Base-by-base conservation (phyloP, 92 coral and sea anemone genomes). In the Phenganax stokvisi region DNA sequence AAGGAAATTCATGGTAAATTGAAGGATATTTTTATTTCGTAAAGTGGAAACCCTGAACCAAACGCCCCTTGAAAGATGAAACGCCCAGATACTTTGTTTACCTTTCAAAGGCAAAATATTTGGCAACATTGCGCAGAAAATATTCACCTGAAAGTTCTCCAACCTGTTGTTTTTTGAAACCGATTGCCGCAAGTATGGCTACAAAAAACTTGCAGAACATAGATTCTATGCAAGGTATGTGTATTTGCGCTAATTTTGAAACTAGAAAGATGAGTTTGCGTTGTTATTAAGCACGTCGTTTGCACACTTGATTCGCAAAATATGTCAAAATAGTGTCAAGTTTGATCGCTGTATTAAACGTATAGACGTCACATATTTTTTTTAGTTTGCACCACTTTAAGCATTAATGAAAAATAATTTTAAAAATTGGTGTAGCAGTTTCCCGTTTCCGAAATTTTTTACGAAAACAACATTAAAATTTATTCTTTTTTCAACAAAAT, bases 181-280 rank as follows among this genome's bases (percentile, higher is more conserved):
- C 44, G 56, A 76, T 30, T 27, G 37, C 51, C 9, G 15, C 52
- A 76, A 57, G 28, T 76, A 76, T 76, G 81, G 60, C 69, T 58
- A 10, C 81, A 27, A 76, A 76, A 27, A 54, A 59, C 63, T 0
- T 76, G 70, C 81, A 76, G 17, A 57, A 57, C 20, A 76, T 76
- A 47, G 28, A 17, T 31, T 59, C 81, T 11, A 17, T 56, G 1
- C 64, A 57, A 57, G 70, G 81, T 76, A 9, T 57, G 69, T 57
- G 12, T 54, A 25, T 57, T 10, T 51, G 61, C 54, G 31, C 10
- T 52, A 52, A 13, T 73, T 52, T 53, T 52, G 10, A 37, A n/a
- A 20, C 17, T 30, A n/a, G 9, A 30, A 75, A 54, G 6, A 20
- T 47, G 51, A 20, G 6, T n/a, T 20, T 75, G 13, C 16, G 62